Conservation (phyloP, 2,797 vertebrate species). For the Macrochelys suwanniensis region DNA sequence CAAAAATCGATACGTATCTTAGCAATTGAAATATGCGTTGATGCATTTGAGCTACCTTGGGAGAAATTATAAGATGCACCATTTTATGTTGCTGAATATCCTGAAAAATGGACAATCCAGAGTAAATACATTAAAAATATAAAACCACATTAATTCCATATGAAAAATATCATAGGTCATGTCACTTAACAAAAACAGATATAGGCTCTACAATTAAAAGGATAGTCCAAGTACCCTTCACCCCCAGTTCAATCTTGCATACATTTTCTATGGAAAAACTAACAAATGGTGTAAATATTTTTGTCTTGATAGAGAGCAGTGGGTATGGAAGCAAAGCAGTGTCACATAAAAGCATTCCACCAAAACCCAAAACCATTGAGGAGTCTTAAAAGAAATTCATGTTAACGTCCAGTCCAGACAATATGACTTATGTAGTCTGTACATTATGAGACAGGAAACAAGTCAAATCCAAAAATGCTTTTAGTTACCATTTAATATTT, state of each 20-base stretch:
- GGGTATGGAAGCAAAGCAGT: not conserved
- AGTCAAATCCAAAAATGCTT: constrained; percentile 8
- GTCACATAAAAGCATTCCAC: not conserved
- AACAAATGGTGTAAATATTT: not conserved
- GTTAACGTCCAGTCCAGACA: not conserved
- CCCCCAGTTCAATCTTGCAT: not conserved
- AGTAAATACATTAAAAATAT: not conserved
- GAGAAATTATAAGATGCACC: not conserved
- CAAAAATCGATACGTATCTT: not conserved
- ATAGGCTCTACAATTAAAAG: not conserved
- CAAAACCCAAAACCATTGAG: not conserved
- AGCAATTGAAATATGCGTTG: not conserved
- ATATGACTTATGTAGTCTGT: constrained; percentile 11
- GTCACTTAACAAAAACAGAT: not conserved
- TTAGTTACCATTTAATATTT: constrained; percentile 44
- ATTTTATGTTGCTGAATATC: not conserved
- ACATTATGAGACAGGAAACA: constrained; percentile 13
- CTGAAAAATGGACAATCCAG: not conserved
- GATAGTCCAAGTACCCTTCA: not conserved
- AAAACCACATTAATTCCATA: not conserved
- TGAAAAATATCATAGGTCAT: not conserved
- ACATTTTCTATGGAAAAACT: not conserved
- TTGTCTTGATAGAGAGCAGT: not conserved
- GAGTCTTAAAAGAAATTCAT: not conserved
- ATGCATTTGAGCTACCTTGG: not conserved